These are phyloP conservation scores for Tetranychus truncatus DNA, from an alignment of 2,888 invertebrate species.

Conservation along the genomic window DNA sequence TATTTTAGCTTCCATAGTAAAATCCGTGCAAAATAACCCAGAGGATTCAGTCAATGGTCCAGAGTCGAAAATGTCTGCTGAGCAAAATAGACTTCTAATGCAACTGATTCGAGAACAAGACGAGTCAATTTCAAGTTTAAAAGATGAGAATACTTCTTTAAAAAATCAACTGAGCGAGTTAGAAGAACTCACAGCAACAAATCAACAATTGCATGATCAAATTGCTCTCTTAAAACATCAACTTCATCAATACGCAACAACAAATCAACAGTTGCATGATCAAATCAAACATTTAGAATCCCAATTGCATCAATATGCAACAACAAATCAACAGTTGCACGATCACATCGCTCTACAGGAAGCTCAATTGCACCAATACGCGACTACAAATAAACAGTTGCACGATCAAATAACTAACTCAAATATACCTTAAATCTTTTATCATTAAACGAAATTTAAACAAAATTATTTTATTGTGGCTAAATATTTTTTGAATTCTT, in stretches of 20 bases:
- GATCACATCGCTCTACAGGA: slow-evolving; percentile 72
- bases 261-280: background rate
- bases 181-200: slow-evolving; percentile 48
- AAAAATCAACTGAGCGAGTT: slow-evolving; percentile 34
- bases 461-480: background rate
- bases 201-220: slow-evolving; percentile 62
- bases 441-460: no score
- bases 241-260: slow-evolving; percentile 21
- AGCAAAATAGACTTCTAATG: slow-evolving; percentile 39
- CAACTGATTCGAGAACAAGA: slow-evolving; percentile 78
- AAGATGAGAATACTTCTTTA: slow-evolving; percentile 26
- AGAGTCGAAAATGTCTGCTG: slow-evolving; percentile 34
- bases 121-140: slow-evolving; percentile 30
- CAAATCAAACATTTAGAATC: background rate
- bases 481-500: slow-evolving; percentile 13
- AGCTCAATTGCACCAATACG: slow-evolving; percentile 35
- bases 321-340: slow-evolving; percentile 52
- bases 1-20: slow-evolving; percentile 32
- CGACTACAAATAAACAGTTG: background rate
- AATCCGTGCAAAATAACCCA: slow-evolving; percentile 30
- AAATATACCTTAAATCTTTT: no score
- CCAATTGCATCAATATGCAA: slow-evolving; percentile 28
- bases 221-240: slow-evolving; percentile 59
- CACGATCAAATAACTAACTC: background rate
- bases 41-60: slow-evolving; percentile 28